Conservation (phyloP, 2,797 vertebrate genomes). For the Chaenodraco wilsoni region DNA sequence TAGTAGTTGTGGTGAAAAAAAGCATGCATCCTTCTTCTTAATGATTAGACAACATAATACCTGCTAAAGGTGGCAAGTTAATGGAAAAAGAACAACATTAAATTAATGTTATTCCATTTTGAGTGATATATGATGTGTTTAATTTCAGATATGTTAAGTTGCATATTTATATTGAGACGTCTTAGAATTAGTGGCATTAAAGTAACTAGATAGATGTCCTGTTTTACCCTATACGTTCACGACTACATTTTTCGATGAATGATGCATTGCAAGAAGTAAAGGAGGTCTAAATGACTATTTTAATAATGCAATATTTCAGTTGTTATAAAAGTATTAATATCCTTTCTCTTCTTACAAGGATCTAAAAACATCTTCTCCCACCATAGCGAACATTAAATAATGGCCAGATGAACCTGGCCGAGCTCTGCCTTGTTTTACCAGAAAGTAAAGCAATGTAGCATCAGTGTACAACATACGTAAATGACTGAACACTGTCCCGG, state of each 20-base stretch:
- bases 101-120: too few relatives aligned
- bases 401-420: background rate
- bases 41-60: background rate
- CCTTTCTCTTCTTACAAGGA: background rate
- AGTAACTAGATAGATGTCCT: too few relatives aligned
- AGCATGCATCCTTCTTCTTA: background rate
- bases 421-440: constrained; percentile 6
- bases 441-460: constrained; percentile 1
- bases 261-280: background rate
- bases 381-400: background rate
- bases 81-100: too few relatives aligned
- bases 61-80: background rate
- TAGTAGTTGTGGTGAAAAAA: background rate
- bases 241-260: too few relatives aligned
- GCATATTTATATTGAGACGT: too few relatives aligned
- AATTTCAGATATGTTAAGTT: too few relatives aligned
- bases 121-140: too few relatives aligned
- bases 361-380: background rate
- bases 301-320: background rate
- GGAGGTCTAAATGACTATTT: background rate
- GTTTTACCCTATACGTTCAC: too few relatives aligned
- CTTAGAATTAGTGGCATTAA: too few relatives aligned
- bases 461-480: background rate
- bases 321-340: background rate
- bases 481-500: background rate